Conservation (phyloP, 1,140 invertebrate genomes). For the Drosophila seguyi region DNA sequence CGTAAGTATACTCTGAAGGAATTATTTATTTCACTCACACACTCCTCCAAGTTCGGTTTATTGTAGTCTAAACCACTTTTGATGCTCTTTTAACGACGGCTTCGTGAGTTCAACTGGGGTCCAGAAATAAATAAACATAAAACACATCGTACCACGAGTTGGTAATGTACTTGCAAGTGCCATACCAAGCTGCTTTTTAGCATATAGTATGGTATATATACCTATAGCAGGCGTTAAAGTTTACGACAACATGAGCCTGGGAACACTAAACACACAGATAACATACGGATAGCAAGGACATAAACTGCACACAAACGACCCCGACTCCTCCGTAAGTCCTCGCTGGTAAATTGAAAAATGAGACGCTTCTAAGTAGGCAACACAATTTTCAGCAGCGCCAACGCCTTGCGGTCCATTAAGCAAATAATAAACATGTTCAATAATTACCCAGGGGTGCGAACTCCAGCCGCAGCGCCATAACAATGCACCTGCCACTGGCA, state of each 20-base stretch:
- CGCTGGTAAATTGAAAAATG: slow-evolving; percentile 50
- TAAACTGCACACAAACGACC: slow-evolving; percentile 12
- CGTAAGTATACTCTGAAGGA: slow-evolving; percentile 17
- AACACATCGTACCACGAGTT: slow-evolving; percentile 49
- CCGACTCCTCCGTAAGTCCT: slow-evolving; percentile 1
- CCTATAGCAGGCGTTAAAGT: slow-evolving; percentile 45
- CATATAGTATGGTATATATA: slow-evolving; percentile 27
- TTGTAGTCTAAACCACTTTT: slow-evolving; percentile 47
- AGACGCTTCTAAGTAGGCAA: slow-evolving; percentile 21
- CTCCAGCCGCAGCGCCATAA: slow-evolving; percentile 33
- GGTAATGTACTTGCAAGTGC: slow-evolving; percentile 33
- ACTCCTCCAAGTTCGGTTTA: slow-evolving; percentile 2
- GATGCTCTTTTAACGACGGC: slow-evolving; percentile 56
- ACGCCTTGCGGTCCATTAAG: slow-evolving; percentile 51
- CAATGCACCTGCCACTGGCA: slow-evolving; percentile 50
- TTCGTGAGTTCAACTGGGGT: slow-evolving; percentile 40
- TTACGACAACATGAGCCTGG: slow-evolving; percentile 39
- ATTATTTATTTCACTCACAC: slow-evolving; percentile 49
- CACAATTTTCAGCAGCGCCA: slow-evolving; percentile 32
- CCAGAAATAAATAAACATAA: slow-evolving; percentile 53
- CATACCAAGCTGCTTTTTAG: slow-evolving; percentile 37
- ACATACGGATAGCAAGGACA: slow-evolving; percentile 19
- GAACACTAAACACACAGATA: slow-evolving; percentile 50
- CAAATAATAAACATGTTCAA: slow-evolving; percentile 65
- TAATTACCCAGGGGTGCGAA: slow-evolving; percentile 47